A percentile compares a stretch with the other conserved stretches of the same genome.
These are phyloP conservation scores for Pseudochaenichthys georgianus DNA, from an alignment of 2,797 vertebrate species.

Conservation along the genomic window DNA sequence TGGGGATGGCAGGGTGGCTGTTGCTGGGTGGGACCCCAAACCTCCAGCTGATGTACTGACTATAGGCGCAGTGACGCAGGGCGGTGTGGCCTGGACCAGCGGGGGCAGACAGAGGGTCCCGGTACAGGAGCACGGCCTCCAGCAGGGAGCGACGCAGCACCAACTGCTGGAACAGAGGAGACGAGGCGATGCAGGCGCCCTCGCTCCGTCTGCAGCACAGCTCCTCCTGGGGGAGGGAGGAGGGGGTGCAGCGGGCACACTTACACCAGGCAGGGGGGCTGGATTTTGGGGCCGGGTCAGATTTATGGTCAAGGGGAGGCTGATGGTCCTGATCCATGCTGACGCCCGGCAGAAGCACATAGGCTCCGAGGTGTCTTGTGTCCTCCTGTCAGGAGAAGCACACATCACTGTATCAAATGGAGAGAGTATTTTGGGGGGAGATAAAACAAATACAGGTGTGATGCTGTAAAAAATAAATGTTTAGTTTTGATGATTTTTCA, in stretches of 20 bases:
- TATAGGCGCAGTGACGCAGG: slow-evolving; percentile 84
- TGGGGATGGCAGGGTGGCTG: slow-evolving; percentile 82
- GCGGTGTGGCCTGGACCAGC: not conserved
- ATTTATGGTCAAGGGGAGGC: not conserved
- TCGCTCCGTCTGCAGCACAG: slow-evolving; percentile 83
- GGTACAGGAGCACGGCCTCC: slow-evolving; percentile 82
- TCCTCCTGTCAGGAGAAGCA: slow-evolving; percentile 67
- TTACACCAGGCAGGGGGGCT: slow-evolving; percentile 79
- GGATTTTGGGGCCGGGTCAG: not conserved
- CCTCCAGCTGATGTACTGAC: slow-evolving; percentile 85
- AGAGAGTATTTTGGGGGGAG: too few species aligned
- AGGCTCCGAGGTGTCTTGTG: slow-evolving; percentile 61
- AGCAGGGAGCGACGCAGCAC: slow-evolving; percentile 77
- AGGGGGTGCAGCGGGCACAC: slow-evolving; percentile 75
- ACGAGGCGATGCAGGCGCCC: slow-evolving; percentile 81
- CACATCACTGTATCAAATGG: not conserved
- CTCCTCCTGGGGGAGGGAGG: slow-evolving; percentile 74
- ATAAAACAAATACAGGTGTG: too few species aligned
- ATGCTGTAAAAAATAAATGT: too few species aligned
- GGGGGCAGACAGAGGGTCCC: slow-evolving; percentile 79
- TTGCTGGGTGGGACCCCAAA: slow-evolving; percentile 78
- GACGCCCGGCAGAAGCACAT: slow-evolving; percentile 50
- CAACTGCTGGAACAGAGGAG: slow-evolving; percentile 77
- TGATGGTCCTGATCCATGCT: not conserved
- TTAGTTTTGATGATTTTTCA: too few species aligned